A percentile compares a stretch with the other conserved stretches of the same genome.
Conservation (phyloP, 1,140 invertebrate species). For the Delia radicum region DNA sequence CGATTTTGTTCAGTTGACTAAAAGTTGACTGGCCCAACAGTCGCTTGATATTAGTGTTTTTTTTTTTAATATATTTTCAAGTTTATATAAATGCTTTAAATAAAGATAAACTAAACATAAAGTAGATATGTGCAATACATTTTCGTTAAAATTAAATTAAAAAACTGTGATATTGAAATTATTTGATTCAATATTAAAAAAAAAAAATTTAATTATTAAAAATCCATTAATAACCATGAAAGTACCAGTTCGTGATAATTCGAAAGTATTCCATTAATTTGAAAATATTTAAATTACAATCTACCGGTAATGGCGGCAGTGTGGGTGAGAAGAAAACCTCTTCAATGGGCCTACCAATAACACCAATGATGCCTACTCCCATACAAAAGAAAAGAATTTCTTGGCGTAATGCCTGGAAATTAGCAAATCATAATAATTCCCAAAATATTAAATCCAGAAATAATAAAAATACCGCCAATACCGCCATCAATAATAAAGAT, state of each 20-base stretch:
- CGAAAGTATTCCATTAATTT: conserved; percentile 52
- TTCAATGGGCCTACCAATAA: neutral
- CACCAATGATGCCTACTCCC: neutral
- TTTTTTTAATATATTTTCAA: neutral
- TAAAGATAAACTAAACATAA: neutral
- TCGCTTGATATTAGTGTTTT: neutral
- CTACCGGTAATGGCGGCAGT: neutral
- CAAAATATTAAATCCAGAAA: neutral
- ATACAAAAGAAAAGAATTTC: neutral
- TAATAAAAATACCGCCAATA: neutral
- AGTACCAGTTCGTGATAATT: conserved; percentile 42
- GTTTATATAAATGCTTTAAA: neutral
- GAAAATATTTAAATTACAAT: conserved; percentile 54
- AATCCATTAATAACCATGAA: conserved; percentile 34
- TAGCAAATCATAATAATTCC: neutral
- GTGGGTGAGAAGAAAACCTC: neutral
- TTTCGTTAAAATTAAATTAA: neutral
- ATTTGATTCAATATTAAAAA: neutral
- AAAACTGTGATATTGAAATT: neutral
- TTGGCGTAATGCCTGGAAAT: neutral
- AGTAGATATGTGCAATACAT: neutral
- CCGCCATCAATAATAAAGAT: neutral
- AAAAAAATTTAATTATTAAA: neutral
- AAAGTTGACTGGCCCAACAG: neutral
- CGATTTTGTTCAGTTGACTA: neutral